A percentile compares a stretch with the other conserved stretches of the same genome.
phyloP scores from a whole-genome alignment of 1,140 invertebrate species.

The Camponotus vicinus region DNA sequence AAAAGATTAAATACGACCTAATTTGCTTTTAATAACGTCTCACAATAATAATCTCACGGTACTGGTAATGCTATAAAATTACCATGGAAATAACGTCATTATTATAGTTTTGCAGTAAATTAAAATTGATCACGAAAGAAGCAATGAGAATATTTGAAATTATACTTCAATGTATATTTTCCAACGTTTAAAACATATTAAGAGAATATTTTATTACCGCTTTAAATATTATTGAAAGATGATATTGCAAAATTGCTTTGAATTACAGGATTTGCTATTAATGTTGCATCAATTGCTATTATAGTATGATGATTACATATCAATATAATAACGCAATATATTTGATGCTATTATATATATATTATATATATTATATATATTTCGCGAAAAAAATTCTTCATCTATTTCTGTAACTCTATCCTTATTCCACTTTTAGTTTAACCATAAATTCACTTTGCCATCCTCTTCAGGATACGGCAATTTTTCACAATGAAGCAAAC shows the following conservation, averaged over 20 bases:
- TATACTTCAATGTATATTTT: not conserved
- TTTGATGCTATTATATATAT: not conserved
- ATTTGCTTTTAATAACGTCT: slow-evolving; percentile 28
- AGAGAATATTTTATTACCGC: not conserved
- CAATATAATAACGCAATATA: slow-evolving; percentile 1
- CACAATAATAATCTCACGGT: not conserved
- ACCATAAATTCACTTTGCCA: slow-evolving; percentile 44
- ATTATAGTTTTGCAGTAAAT: not conserved
- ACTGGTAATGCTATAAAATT: slow-evolving; percentile 1
- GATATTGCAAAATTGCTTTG: not conserved
- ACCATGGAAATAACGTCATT: not conserved
- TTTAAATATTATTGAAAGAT: not conserved
- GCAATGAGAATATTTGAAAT: not conserved
- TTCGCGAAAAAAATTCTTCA: not conserved
- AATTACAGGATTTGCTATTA: not conserved
- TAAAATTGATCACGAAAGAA: not conserved
- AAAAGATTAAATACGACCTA: not conserved
- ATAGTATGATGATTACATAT: not conserved
- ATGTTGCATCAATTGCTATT: not conserved
- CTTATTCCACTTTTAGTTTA: slow-evolving; percentile 35
- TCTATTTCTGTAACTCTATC: not conserved
- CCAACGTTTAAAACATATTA: not conserved
- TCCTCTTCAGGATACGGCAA: not conserved
- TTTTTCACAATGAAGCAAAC: slow-evolving; percentile 52
- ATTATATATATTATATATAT: not conserved